These are phyloP conservation scores for Plumapathes pennacea DNA, from an alignment of 92 coral and sea anemone genomes.

Conservation along the genomic window DNA sequence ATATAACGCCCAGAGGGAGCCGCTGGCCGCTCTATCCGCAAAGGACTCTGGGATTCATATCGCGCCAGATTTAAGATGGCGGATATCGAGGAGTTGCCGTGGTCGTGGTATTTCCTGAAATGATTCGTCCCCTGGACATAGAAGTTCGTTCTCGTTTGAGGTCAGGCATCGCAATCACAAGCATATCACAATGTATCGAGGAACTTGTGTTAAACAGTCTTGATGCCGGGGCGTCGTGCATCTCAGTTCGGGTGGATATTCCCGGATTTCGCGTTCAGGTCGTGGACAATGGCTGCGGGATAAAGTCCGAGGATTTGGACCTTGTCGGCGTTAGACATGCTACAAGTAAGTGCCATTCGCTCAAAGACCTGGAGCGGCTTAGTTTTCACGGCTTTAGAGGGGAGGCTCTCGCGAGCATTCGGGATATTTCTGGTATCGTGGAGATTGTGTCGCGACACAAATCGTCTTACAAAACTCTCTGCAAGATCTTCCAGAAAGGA, in stretches of 20 bases:
- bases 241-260: conserved; percentile 78
- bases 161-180: conserved; percentile 89
- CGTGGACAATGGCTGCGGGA: conserved; percentile 85
- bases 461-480: conserved; percentile 78
- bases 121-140: conserved; percentile 81
- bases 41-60: no score
- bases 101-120: no score
- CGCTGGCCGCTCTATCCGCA: no score
- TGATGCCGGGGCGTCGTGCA: conserved; percentile 88
- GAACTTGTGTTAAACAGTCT: conserved; percentile 89
- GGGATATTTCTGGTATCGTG: conserved; percentile 72
- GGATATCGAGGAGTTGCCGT: no score
- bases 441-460: conserved; percentile 85
- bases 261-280: conserved; percentile 76
- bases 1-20: no score
- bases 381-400: conserved; percentile 86
- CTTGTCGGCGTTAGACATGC: conserved; percentile 77
- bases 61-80: no score
- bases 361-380: conserved; percentile 64
- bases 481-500: conserved; percentile 72
- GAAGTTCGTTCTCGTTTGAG: conserved; percentile 81
- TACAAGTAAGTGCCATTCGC: conserved; percentile 85
- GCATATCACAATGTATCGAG: conserved; percentile 86
- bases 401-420: conserved; percentile 90
- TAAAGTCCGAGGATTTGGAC: conserved; percentile 55